These are phyloP conservation scores for Setipinna tenuifilis DNA, from an alignment of 2,797 vertebrate genomes.

Conservation along the genomic window DNA sequence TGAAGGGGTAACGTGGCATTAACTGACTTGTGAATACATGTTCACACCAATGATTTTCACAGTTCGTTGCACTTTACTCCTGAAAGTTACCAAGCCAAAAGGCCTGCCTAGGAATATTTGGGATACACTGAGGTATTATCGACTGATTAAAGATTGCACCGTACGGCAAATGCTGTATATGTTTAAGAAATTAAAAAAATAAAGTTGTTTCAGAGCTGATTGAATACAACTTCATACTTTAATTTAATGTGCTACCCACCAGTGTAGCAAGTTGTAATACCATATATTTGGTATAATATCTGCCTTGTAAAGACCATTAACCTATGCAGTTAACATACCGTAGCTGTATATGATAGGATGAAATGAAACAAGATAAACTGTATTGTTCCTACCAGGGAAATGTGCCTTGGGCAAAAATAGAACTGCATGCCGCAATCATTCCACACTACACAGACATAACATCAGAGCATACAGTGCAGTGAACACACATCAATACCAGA, in stretches of 20 bases:
- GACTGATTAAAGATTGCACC: background rate
- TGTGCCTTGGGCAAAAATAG: too few species aligned
- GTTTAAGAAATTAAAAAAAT: background rate
- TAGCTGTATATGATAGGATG: too few species aligned
- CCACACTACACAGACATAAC: too few species aligned
- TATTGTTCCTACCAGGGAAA: too few species aligned
- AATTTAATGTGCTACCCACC: background rate
- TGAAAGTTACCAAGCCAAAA: background rate
- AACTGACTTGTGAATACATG: background rate
- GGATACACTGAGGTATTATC: background rate
- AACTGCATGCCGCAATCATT: too few species aligned
- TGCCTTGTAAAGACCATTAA: too few species aligned
- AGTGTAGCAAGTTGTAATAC: background rate
- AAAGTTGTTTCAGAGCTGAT: background rate
- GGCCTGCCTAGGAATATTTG: background rate
- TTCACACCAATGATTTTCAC: background rate
- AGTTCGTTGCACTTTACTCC: background rate
- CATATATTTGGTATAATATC: too few species aligned
- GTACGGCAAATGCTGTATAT: conserved; percentile 4
- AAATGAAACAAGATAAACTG: too few species aligned
- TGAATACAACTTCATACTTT: background rate
- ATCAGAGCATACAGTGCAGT: too few species aligned
- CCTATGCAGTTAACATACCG: too few species aligned
- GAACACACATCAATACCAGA: too few species aligned
- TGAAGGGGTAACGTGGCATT: background rate